Evolutionary conservation across 2,113 vertebrate genomes (phyloP).

Genomic region (Alethe castanea): DNA sequence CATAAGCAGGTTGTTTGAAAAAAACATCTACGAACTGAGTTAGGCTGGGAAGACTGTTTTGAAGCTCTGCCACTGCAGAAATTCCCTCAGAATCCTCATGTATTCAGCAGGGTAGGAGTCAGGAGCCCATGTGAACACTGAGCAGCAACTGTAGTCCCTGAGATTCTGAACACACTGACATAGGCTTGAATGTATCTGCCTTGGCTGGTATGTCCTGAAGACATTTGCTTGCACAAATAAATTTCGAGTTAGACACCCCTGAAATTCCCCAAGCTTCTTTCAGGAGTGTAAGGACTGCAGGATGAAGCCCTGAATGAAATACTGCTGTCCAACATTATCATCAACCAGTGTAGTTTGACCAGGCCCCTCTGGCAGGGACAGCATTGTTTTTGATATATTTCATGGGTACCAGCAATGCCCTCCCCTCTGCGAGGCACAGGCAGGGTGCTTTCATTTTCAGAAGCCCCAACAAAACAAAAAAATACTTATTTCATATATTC

Average conservation of each 20-base stretch:
- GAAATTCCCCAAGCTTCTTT: neutral
- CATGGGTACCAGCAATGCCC: neutral
- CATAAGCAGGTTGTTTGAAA: neutral
- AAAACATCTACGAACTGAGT: neutral
- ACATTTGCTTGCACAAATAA: neutral
- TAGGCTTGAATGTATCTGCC: neutral
- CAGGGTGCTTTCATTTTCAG: neutral
- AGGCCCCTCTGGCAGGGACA: neutral
- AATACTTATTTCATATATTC: neutral
- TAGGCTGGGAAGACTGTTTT: neutral
- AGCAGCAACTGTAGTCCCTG: neutral
- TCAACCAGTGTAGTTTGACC: neutral
- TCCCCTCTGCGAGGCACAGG: neutral
- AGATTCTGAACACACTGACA: rapidly evolving
- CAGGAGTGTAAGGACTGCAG: neutral
- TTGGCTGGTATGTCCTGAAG: neutral
- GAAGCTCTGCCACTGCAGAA: neutral
- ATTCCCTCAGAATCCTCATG: neutral
- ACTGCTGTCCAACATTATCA: neutral
- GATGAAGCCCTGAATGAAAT: neutral
- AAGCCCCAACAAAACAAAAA: neutral
- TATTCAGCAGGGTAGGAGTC: neutral
- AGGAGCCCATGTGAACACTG: neutral
- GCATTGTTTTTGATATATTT: neutral
- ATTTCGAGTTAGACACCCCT: neutral